These are phyloP conservation scores for Romanogobio albipinnatus DNA, from an alignment of 2,113 vertebrate genomes.

Conservation along the genomic window DNA sequence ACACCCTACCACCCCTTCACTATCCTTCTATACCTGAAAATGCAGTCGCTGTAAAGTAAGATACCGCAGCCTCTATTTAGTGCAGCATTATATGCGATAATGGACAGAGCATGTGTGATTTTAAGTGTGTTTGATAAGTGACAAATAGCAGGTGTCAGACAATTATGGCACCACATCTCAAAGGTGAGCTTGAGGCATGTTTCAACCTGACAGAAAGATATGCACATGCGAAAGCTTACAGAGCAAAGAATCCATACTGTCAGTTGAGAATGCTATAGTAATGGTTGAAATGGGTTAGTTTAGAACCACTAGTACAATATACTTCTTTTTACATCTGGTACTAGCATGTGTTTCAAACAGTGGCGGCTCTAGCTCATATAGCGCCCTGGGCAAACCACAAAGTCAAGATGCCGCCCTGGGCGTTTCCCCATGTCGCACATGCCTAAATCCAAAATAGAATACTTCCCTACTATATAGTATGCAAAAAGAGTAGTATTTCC, in stretches of 20 bases:
- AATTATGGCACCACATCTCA: not conserved
- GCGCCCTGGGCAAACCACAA: too few relatives aligned
- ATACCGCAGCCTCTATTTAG: not conserved
- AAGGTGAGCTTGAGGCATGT: conserved; percentile 6
- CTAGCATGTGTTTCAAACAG: too few relatives aligned
- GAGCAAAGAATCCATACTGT: not conserved
- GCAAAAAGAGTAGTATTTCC: too few relatives aligned
- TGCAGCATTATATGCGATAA: not conserved
- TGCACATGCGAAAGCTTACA: not conserved
- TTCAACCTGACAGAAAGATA: not conserved
- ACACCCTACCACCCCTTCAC: not conserved
- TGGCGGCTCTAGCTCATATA: too few relatives aligned
- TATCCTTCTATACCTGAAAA: conserved; percentile 17
- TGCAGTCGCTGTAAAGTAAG: not conserved
- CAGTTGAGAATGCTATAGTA: not conserved
- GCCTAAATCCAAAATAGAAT: too few relatives aligned
- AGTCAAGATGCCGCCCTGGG: too few relatives aligned
- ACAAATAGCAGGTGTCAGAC: conserved; percentile 1
- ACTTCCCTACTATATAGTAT: too few relatives aligned
- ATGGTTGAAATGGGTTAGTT: not conserved
- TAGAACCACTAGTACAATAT: not conserved
- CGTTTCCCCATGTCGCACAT: too few relatives aligned
- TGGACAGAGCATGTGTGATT: conserved; percentile 5
- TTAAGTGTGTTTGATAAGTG: not conserved
- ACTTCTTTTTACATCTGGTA: not conserved